Evolutionary conservation across 2,797 vertebrate species (phyloP), one percentile per base, ranked within the genome.

Genomic region (Podarcis lilfordi): DNA sequence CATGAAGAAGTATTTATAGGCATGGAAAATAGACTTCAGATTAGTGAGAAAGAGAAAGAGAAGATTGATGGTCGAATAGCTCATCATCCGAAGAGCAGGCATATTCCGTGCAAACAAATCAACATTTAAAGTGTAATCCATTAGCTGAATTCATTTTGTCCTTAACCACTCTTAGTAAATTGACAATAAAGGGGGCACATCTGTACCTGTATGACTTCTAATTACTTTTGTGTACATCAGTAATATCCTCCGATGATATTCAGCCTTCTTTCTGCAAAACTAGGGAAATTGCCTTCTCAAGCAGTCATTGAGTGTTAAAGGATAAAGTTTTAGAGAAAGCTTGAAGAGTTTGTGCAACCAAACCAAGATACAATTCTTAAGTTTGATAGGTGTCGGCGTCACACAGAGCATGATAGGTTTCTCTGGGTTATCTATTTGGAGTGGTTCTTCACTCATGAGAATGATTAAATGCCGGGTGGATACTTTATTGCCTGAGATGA

Each of bases 91-190:
- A 93, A 79, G 40, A 92, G 87, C 85, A 95, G 90, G 45, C 88
- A 88, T 88, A 89, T 85, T 91, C 68, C 72, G 50, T 89, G 89
- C 93, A 93, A 95, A 95, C 91, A 95, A 94, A 91, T 95, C 89
- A 93, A 93, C 93, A 92, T 81, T 93, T 88, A 87, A 89, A 94
- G 92, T 92, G 87, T 91, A 92, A 92, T 91, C 84, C 92, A 72
- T 80, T 93, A 45, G 89, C 61, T 1, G 92, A 91, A 92, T 93
- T 89, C 71, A 91, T 94, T 95, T 93, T 91, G 86, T 93, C 81
- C 85, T 64, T 89, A 59, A 82, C 40, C 13, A 86, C 87, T 91
- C 74, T 45, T 64, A 90, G 79, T 91, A 89, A 91, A 88, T 81
- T 85, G 77, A 2, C 40, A 91, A 89, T 89, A 88, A 89, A 93